phyloP scores from a whole-genome alignment of 2,797 vertebrate genomes.

The Anisognathus igniventris region DNA sequence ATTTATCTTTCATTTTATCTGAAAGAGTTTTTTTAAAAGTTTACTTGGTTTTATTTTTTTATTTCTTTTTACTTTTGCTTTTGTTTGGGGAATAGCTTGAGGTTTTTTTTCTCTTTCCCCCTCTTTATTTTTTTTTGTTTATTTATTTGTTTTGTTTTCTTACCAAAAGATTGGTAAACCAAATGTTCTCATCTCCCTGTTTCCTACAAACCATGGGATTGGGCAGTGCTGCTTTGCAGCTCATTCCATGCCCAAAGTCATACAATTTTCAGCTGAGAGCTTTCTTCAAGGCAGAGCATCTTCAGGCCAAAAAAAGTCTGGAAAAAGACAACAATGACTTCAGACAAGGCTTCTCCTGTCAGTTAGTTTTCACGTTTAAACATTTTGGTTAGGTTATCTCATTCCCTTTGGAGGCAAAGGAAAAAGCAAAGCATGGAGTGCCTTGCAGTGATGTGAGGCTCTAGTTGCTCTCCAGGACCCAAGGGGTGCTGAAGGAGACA shows the following conservation, averaged over 20 bases:
- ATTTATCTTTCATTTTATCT: constrained; percentile 78
- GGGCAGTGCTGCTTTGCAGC: neutral
- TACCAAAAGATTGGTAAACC: constrained; percentile 33
- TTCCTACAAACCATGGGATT: neutral
- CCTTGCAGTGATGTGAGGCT: neutral
- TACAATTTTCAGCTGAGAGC: neutral
- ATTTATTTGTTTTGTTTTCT: neutral
- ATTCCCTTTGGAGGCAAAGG: neutral
- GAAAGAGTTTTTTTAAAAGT: constrained; percentile 68
- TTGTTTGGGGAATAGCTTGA: neutral
- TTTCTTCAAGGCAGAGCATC: constrained; percentile 33
- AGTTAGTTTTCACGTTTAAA: neutral
- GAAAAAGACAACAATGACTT: neutral
- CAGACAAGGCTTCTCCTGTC: neutral
- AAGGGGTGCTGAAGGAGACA: neutral
- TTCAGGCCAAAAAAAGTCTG: neutral
- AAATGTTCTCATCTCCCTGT: neutral
- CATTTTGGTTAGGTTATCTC: neutral
- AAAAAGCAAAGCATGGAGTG: neutral
- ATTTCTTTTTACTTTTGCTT: constrained; percentile 58
- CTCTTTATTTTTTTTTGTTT: fast-evolving
- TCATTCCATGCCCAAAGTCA: neutral
- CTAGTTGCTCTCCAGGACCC: neutral
- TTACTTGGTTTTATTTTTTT: constrained; percentile 63
- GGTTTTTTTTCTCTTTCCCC: fast-evolving